These are phyloP conservation scores for Simalia tracyae DNA, from an alignment of 2,797 vertebrate species.

Conservation along the genomic window DNA sequence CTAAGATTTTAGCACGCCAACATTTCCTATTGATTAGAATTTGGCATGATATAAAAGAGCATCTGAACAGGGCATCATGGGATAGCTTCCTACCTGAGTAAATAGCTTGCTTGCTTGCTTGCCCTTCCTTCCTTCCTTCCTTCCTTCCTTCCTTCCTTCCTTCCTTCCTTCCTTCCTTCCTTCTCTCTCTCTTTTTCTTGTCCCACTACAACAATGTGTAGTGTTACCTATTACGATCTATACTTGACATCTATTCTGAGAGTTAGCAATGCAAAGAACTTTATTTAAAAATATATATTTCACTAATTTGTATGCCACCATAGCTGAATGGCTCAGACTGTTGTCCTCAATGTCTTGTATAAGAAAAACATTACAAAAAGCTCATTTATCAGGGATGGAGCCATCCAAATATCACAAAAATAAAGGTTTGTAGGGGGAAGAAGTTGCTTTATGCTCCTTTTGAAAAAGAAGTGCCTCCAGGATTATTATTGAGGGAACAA, in stretches of 20 bases:
- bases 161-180: too few relatives aligned
- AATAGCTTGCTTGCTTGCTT: neutral
- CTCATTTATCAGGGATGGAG: neutral
- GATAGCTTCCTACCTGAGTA: neutral
- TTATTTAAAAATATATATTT: too few relatives aligned
- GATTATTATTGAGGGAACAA: neutral
- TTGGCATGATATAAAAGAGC: accelerated
- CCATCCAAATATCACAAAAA: neutral
- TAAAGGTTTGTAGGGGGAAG: neutral
- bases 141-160: too few relatives aligned
- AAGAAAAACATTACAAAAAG: too few relatives aligned
- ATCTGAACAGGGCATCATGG: neutral
- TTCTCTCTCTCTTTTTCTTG: too few relatives aligned
- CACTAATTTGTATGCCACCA: too few relatives aligned
- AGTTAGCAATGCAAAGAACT: neutral
- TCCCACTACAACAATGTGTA: too few relatives aligned
- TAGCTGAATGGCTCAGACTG: too few relatives aligned
- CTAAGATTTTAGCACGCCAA: neutral
- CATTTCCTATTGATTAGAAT: neutral
- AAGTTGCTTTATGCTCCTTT: neutral
- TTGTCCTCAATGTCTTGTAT: too few relatives aligned
- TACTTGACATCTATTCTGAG: neutral
- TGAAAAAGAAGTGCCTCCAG: neutral
- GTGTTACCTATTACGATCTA: neutral
- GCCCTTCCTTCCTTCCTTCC: too few relatives aligned